phyloP scores from a whole-genome alignment of 2,888 invertebrate genomes.

The Ophion slaviceki region DNA sequence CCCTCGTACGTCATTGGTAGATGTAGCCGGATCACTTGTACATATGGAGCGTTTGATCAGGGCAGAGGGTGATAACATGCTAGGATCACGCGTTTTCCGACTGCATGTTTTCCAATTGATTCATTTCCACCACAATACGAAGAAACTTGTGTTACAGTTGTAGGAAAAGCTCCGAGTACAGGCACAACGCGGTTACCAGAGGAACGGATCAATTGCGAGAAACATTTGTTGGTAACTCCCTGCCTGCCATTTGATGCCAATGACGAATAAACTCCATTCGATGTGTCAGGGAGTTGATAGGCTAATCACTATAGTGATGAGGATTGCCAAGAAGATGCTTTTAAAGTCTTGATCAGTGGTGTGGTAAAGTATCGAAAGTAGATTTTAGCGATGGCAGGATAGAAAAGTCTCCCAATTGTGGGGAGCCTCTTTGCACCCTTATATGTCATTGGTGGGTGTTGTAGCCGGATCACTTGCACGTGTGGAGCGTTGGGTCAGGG shows the following conservation, averaged over 20 bases:
- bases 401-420: neutral
- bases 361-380: neutral
- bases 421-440: neutral
- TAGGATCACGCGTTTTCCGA: neutral
- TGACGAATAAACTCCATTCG: neutral
- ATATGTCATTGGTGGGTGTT: neutral
- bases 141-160: slow-evolving; percentile 33
- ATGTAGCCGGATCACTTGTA: neutral
- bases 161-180: slow-evolving; percentile 6
- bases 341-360: neutral
- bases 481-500: too few species aligned
- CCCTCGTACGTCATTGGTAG: neutral
- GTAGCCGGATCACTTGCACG: neutral
- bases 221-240: neutral
- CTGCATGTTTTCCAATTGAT: neutral
- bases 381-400: neutral
- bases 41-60: too few species aligned
- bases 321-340: neutral
- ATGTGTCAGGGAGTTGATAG: neutral
- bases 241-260: neutral
- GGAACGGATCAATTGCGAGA: neutral
- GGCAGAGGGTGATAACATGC: neutral
- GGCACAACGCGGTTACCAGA: slow-evolving; percentile 1
- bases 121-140: slow-evolving; percentile 20
- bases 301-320: neutral